phyloP scores from a whole-genome alignment of 2,888 invertebrate genomes.

The Dorcus hopei region DNA sequence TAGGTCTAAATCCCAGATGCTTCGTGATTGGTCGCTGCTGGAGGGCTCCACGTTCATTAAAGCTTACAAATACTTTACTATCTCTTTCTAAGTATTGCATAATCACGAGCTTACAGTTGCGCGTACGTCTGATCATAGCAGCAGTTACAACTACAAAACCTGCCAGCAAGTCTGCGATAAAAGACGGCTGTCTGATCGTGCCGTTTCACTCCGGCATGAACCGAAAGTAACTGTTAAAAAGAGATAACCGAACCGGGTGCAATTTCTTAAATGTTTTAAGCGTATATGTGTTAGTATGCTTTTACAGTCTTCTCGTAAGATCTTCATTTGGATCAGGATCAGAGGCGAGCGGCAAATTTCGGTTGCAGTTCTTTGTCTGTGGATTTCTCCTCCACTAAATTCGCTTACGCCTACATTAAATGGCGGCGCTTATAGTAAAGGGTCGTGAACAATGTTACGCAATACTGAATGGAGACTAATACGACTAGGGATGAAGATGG shows the following conservation, averaged over 20 bases:
- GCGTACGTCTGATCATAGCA: constrained; percentile 21
- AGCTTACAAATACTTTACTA: constrained; percentile 29
- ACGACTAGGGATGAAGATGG: constrained; percentile 16
- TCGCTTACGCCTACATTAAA: constrained; percentile 17
- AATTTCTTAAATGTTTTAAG: constrained; percentile 23
- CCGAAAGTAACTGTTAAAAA: constrained; percentile 11
- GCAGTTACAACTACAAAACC: constrained; percentile 23
- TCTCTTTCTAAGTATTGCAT: constrained; percentile 32
- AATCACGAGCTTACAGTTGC: constrained; percentile 26
- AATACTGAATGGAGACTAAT: constrained; percentile 33
- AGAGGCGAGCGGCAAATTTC: constrained; percentile 29
- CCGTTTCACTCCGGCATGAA: constrained; percentile 22
- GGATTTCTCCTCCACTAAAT: constrained; percentile 4
- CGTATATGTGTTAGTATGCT: constrained; percentile 41
- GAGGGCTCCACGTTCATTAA: constrained; percentile 45
- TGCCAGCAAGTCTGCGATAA: constrained; percentile 19
- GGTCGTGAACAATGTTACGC: constrained; percentile 33
- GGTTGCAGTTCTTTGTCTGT: constrained; percentile 20
- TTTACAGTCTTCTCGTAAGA: constrained; percentile 35
- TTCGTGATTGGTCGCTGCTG: constrained; percentile 58
- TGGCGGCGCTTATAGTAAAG: constrained; percentile 19
- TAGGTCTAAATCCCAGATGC: constrained; percentile 59
- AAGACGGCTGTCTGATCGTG: constrained; percentile 16
- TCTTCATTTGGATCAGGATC: constrained; percentile 18
- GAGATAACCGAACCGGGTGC: constrained; percentile 14